Conservation (phyloP, 2,888 invertebrate genomes). For the Hedychridium roseum region DNA sequence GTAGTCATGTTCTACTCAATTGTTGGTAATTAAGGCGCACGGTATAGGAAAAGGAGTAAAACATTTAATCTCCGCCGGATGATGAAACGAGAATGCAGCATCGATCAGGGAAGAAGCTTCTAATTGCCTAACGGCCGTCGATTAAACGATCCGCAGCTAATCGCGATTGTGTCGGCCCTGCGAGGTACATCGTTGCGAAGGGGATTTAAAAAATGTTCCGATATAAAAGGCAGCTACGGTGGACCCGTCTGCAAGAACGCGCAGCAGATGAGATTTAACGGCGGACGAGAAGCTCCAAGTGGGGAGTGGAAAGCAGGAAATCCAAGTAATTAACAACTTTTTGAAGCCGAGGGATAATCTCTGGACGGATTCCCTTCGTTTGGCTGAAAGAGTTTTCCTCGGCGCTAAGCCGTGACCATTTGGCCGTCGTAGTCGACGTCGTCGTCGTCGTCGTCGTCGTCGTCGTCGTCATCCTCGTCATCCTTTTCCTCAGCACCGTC, state of each 20-base stretch:
- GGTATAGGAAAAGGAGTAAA: too few relatives aligned
- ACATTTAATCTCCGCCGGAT: too few relatives aligned
- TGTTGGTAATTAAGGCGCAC: too few relatives aligned
- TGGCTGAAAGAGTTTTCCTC: conserved; percentile 61
- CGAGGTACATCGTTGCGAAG: conserved; percentile 33
- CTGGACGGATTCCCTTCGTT: conserved; percentile 64
- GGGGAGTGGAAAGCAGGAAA: conserved; percentile 46
- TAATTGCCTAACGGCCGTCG: too few relatives aligned
- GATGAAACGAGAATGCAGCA: too few relatives aligned
- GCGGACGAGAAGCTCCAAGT: too few relatives aligned
- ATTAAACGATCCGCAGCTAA: conserved; percentile 46
- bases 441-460: conserved; percentile 43
- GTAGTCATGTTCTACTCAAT: too few relatives aligned
- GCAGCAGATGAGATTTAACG: conserved; percentile 21
- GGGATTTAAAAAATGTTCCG: conserved; percentile 49
- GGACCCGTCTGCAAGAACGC: conserved; percentile 36
- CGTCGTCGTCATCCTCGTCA: conserved; percentile 37
- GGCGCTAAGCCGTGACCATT: conserved; percentile 62
- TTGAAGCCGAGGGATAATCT: conserved; percentile 63
- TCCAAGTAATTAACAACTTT: conserved; percentile 65
- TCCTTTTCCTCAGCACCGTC: conserved; percentile 43
- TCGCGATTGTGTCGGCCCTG: conserved; percentile 46
- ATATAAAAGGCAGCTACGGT: conserved; percentile 43
- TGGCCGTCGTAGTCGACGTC: conserved; percentile 53
- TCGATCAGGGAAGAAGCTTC: too few relatives aligned